phyloP scores from a whole-genome alignment of 2,113 vertebrate genomes.

The Ibidorhyncha struthersii region DNA sequence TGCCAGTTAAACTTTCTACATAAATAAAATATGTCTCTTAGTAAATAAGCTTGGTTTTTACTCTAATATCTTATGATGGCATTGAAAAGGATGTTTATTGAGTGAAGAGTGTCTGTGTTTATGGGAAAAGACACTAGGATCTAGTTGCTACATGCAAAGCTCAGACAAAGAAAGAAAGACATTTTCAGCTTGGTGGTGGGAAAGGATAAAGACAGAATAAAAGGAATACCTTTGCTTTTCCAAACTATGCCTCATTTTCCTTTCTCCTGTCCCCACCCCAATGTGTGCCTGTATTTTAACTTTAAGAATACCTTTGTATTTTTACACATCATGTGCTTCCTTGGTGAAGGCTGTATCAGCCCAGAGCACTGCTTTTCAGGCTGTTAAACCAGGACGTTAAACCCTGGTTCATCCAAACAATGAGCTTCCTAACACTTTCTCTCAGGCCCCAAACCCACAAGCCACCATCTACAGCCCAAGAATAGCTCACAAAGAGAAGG shows the following conservation, averaged over 20 bases:
- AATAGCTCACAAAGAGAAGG: not conserved
- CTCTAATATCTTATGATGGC: not conserved
- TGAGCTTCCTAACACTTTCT: not conserved
- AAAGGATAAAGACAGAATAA: not conserved
- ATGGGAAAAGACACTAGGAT: not conserved
- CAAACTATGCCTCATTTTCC: not conserved
- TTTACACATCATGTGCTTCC: not conserved
- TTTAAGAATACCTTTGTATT: not conserved
- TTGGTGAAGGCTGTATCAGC: not conserved
- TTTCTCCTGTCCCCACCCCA: not conserved
- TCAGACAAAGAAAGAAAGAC: not conserved
- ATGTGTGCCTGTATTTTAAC: not conserved
- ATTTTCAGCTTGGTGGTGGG: not conserved
- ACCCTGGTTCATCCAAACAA: not conserved
- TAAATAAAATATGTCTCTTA: not conserved
- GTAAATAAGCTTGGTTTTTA: not conserved
- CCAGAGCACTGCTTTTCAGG: not conserved
- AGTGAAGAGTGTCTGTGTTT: not conserved
- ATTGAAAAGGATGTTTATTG: not conserved
- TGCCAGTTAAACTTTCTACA: not conserved
- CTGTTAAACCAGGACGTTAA: not conserved
- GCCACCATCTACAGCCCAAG: not conserved
- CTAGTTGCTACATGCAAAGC: not conserved
- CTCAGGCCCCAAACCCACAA: not conserved
- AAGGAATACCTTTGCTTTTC: not conserved